A percentile compares a stretch with the other conserved stretches of the same genome.
Conservation (phyloP, 37 sponge, comb jelly and placozoan species). For the Halisarca cf. caerulea region DNA sequence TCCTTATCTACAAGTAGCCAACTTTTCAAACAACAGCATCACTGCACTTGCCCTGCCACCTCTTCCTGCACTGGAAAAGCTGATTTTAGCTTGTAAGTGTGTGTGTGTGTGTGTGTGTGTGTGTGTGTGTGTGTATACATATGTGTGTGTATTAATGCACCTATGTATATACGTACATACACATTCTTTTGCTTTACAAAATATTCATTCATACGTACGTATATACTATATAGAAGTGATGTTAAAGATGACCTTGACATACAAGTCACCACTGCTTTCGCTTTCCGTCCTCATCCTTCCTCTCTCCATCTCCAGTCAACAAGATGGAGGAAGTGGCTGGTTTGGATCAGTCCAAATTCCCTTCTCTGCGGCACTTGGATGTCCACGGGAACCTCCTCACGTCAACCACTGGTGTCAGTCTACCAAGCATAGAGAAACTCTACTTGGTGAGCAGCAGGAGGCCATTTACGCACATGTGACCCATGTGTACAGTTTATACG, state of each 20-base stretch:
- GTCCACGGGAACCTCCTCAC: slow-evolving; percentile 80
- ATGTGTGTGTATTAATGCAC: background rate
- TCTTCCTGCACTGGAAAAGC: slow-evolving; percentile 79
- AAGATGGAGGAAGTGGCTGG: slow-evolving; percentile 70
- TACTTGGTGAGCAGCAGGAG: slow-evolving; percentile 46
- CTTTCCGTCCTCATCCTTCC: background rate
- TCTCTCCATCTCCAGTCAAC: slow-evolving; percentile 59
- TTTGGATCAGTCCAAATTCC: slow-evolving; percentile 56
- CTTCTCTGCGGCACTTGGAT: slow-evolving; percentile 68
- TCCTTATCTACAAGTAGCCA: slow-evolving; percentile 83
- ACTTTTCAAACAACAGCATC: slow-evolving; percentile 79
- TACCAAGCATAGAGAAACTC: slow-evolving; percentile 80
- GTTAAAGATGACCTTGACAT: background rate
- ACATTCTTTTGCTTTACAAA: background rate
- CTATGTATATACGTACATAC: background rate
- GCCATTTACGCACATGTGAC: background rate
- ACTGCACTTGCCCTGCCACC: slow-evolving; percentile 72
- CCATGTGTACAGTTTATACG: too few species aligned
- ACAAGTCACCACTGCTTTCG: background rate
- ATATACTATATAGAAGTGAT: too few species aligned
- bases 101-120: background rate
- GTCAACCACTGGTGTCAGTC: slow-evolving; percentile 44
- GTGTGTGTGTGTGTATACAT: background rate
- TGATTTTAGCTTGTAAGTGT: slow-evolving; percentile 77
- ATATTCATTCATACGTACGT: too few species aligned